Evolutionary conservation across 2,888 invertebrate genomes (phyloP).

Genomic region (Melieria omissa): DNA sequence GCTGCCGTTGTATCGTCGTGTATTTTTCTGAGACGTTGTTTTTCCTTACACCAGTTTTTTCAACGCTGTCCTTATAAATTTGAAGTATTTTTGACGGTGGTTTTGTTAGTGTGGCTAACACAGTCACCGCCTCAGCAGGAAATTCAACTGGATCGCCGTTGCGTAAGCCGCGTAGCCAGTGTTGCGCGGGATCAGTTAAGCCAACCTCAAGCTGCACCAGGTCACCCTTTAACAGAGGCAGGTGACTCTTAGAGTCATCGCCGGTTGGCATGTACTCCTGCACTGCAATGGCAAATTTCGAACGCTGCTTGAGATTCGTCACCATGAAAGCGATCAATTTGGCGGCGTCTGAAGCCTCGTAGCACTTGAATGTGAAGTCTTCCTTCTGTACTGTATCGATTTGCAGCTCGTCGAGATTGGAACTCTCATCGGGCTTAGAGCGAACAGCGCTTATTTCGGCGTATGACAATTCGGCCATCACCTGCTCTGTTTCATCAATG

Average conservation of each 20-base stretch:
- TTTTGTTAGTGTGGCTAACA: slow-evolving; percentile 82
- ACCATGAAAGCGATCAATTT: slow-evolving; percentile 86
- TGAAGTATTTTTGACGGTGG: slow-evolving; percentile 78
- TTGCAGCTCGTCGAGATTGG: slow-evolving; percentile 75
- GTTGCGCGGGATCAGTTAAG: slow-evolving; percentile 74
- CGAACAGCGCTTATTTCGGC: slow-evolving; percentile 84
- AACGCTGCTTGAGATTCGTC: slow-evolving; percentile 86
- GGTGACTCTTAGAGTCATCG: slow-evolving; percentile 68
- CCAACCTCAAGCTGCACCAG: slow-evolving; percentile 82
- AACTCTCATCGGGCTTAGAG: slow-evolving; percentile 67
- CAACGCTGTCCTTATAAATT: slow-evolving; percentile 71
- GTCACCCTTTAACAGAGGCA: slow-evolving; percentile 79
- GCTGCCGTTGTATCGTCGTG: slow-evolving; percentile 73
- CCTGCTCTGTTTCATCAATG: slow-evolving; percentile 91
- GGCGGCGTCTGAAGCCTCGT: slow-evolving; percentile 86
- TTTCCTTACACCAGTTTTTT: slow-evolving; percentile 64
- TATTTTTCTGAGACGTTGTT: slow-evolving; percentile 68
- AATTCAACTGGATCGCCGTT: slow-evolving; percentile 83
- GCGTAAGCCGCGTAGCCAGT: slow-evolving; percentile 79
- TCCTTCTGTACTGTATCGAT: slow-evolving; percentile 87
- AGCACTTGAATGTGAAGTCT: slow-evolving; percentile 90
- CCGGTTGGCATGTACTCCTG: slow-evolving; percentile 68
- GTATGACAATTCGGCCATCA: slow-evolving; percentile 86
- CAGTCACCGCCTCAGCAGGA: slow-evolving; percentile 86
- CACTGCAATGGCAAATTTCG: slow-evolving; percentile 85